phyloP scores from a whole-genome alignment of 2,113 vertebrate species.

The Smithornis capensis region DNA sequence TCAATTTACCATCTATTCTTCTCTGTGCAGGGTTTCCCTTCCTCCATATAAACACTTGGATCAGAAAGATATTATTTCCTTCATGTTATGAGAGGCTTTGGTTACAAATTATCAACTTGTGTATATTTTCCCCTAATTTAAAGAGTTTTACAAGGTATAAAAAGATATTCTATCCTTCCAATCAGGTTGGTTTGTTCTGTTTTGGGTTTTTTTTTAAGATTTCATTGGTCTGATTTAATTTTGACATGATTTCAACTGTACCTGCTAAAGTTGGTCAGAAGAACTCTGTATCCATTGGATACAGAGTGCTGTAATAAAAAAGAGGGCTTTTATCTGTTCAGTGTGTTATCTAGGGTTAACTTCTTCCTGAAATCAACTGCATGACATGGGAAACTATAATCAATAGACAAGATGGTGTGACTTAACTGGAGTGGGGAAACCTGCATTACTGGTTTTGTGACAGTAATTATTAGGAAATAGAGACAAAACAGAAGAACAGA shows the following conservation, averaged over 20 bases:
- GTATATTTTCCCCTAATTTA: neutral
- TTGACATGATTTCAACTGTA: neutral
- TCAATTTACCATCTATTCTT: neutral
- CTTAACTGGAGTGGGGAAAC: neutral
- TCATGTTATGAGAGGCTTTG: neutral
- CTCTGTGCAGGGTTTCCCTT: neutral
- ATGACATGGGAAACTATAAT: neutral
- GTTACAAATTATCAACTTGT: neutral
- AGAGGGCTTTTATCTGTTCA: neutral
- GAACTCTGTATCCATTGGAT: neutral
- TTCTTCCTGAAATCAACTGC: neutral
- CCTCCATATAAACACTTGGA: neutral
- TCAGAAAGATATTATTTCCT: neutral
- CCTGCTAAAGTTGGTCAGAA: neutral
- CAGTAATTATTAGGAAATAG: neutral
- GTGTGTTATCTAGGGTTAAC: neutral
- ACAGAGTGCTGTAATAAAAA: neutral
- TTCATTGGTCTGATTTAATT: neutral
- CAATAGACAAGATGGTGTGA: neutral
- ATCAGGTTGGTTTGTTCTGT: neutral
- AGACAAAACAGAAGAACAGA: neutral
- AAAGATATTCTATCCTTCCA: neutral
- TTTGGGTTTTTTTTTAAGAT: neutral
- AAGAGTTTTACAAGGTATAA: neutral
- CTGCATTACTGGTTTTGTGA: neutral